Base-by-base conservation (phyloP, 2,113 vertebrate genomes). In the Oxyura jamaicensis region DNA sequence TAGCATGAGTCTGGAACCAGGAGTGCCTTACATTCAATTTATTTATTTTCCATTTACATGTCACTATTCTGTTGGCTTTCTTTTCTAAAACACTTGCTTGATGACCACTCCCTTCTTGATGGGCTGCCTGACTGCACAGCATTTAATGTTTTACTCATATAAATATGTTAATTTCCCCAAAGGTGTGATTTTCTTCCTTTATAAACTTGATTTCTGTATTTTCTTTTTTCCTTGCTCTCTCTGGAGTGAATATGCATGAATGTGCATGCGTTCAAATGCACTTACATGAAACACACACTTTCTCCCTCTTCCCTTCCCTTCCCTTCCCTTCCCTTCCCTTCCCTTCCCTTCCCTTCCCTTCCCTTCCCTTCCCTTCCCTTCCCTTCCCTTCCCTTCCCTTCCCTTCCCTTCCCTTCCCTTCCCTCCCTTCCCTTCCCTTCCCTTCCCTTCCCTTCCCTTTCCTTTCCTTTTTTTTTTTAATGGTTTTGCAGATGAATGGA, bases 21-120 rank as follows among this genome's bases (percentile, higher is more conserved):
- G 86, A 77, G 29, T 48, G 59, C 60, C 86, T 95, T 78, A 86
- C 46, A 35, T 23, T 46, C 52, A 15, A 65, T 72, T 83, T 94
- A 79, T 94, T 97, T 96, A 83, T 96, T 96, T 98, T 98, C 96
- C 96, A 19, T 87, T 93, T 91, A 82, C 58, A 60, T 62, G 19
- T 50, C 26, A 23, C 62, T 95, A 71, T 89, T 84, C 15, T 73
- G 50, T 83, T 39, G 62, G 25, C 22, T 94, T 93, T 91, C 62
- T 93, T 96, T 90, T 73, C 92, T 82, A 77, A 91, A 91, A 21
- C 18, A 72, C 58, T 90, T 87, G 62, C 46, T 69, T 75, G 71
- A 62, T 80, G 26, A 75, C 46, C 59, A 33, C 25, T 65, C 78
- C 31, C 23, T 75, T 46, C 39, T 83, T 17, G 5, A 69, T 63